Evolutionary conservation across 2,888 invertebrate species (phyloP).

Genomic region (Nomada ruficornis): DNA sequence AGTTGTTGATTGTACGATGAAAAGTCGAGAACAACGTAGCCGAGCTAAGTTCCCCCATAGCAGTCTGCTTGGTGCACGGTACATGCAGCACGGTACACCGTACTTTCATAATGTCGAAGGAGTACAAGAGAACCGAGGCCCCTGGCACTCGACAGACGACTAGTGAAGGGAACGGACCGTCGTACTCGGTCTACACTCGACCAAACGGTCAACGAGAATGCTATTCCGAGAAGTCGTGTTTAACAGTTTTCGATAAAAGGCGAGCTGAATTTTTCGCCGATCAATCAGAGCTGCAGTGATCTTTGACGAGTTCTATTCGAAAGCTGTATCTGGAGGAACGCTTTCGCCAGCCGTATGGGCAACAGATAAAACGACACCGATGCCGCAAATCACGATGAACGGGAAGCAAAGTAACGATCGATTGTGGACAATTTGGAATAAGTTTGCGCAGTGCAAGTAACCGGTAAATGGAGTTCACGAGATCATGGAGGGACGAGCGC

Average conservation of each 20-base stretch:
- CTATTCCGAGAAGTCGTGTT: conserved; percentile 40
- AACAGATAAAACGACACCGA: not conserved
- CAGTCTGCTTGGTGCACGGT: conserved; percentile 48
- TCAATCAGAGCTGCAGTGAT: not conserved
- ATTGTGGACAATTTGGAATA: not conserved
- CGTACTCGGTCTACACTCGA: conserved; percentile 58
- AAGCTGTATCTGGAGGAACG: not conserved
- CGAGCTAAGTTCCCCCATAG: conserved; percentile 44
- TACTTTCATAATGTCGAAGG: conserved; percentile 78
- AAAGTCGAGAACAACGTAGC: conserved; percentile 30
- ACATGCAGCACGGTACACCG: conserved; percentile 54
- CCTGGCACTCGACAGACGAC: conserved; percentile 77
- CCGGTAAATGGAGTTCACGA: not conserved
- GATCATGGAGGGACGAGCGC: conserved; percentile 25
- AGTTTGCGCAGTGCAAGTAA: not conserved
- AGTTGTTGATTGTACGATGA: conserved; percentile 17
- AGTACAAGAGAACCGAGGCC: conserved; percentile 69
- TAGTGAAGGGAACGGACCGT: conserved; percentile 82
- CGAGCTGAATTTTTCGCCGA: not conserved
- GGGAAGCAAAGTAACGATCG: not conserved
- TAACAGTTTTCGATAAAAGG: conserved; percentile 28
- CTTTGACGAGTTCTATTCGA: not conserved
- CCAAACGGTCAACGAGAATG: conserved; percentile 65
- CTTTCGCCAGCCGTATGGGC: not conserved
- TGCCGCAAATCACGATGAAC: conserved; percentile 19